Evolutionary conservation across 1,140 invertebrate species (phyloP).

Genomic region (Aphidius gifuensis): DNA sequence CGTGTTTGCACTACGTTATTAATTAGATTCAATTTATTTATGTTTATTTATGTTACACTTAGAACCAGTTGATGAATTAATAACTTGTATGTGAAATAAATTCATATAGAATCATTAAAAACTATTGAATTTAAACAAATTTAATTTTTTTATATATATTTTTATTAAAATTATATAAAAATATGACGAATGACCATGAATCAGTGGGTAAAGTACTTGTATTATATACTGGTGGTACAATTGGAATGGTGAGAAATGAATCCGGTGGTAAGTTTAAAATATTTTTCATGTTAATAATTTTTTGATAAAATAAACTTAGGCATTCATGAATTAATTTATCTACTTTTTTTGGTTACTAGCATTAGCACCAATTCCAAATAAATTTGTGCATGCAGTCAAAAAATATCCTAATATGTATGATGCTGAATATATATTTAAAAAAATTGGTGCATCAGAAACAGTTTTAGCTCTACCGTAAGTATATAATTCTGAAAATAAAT

Average conservation of each 20-base stretch:
- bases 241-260: constrained; percentile 79
- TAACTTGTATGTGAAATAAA: too few species aligned
- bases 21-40: too few species aligned
- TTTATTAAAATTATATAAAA: too few species aligned
- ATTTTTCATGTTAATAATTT: background rate
- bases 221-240: constrained; percentile 85
- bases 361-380: constrained; percentile 62
- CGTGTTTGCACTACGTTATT: too few species aligned
- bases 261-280: constrained; percentile 61
- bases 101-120: too few species aligned
- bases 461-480: constrained; percentile 67
- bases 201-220: constrained; percentile 63
- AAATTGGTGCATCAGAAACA: constrained; percentile 57
- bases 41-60: too few species aligned
- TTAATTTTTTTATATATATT: too few species aligned
- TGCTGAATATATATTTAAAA: constrained; percentile 58
- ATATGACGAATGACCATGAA: background rate
- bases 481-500: background rate
- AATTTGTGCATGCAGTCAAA: constrained; percentile 60
- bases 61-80: too few species aligned
- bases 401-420: constrained; percentile 76
- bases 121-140: too few species aligned
- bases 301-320: background rate
- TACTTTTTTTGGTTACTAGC: constrained; percentile 50
- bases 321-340: background rate